These are phyloP conservation scores for Epirrhoe alternata DNA, from an alignment of 2,888 invertebrate species.

Conservation along the genomic window DNA sequence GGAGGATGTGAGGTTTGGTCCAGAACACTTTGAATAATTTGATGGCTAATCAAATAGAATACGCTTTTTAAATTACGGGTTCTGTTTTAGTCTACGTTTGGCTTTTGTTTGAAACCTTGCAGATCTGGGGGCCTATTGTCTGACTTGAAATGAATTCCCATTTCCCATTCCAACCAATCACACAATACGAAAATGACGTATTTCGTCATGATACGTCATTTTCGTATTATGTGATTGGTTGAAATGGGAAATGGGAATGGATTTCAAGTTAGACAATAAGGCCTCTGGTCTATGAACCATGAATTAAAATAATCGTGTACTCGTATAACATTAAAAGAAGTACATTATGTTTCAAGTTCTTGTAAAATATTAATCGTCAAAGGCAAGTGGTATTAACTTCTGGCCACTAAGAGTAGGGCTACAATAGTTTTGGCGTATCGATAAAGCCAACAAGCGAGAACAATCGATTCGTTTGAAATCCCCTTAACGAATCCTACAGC, in stretches of 20 bases:
- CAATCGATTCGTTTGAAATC: slow-evolving; percentile 42
- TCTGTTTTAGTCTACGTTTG: neutral
- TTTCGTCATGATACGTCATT: too few species aligned
- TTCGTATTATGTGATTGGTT: neutral
- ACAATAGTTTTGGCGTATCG: slow-evolving; percentile 38
- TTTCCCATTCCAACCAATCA: too few species aligned
- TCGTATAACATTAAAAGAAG: neutral
- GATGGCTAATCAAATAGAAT: neutral
- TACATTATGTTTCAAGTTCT: neutral
- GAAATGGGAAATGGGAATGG: too few species aligned
- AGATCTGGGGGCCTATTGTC: too few species aligned
- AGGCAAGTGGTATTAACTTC: slow-evolving; percentile 13
- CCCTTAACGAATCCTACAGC: slow-evolving; percentile 32
- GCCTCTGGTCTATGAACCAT: neutral
- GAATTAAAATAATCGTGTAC: neutral
- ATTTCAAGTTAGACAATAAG: too few species aligned
- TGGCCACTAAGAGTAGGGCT: slow-evolving; percentile 14
- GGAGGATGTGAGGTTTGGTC: slow-evolving; percentile 13
- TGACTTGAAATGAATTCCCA: too few species aligned
- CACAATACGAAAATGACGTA: too few species aligned
- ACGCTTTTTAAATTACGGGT: neutral
- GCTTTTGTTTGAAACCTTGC: neutral
- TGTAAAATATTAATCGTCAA: neutral
- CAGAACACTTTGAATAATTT: neutral
- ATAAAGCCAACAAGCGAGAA: slow-evolving; percentile 42